These are phyloP conservation scores for Nothocercus julius DNA, from an alignment of 2,113 vertebrate species.

Conservation along the genomic window DNA sequence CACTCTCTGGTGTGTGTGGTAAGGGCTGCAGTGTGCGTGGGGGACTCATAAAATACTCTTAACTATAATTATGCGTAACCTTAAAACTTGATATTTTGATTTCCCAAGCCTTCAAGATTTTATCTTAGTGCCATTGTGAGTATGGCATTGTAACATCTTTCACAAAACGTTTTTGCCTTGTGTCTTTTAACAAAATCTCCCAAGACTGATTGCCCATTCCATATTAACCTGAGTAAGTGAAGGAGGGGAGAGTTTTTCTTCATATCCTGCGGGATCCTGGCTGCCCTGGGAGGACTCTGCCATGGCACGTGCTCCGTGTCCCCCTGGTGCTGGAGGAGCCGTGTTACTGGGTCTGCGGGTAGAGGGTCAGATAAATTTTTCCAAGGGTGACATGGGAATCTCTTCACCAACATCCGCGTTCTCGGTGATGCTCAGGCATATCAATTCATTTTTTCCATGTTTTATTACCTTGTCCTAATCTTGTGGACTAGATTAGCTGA, in stretches of 20 bases:
- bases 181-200: background rate
- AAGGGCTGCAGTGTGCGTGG: background rate
- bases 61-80: background rate
- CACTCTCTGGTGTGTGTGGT: fast-evolving
- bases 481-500: background rate
- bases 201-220: fast-evolving
- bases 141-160: background rate
- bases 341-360: background rate
- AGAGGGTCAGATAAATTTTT: background rate
- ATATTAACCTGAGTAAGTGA: background rate
- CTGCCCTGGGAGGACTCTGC: background rate
- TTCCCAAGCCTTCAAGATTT: background rate
- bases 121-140: background rate
- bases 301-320: background rate
- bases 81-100: background rate
- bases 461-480: background rate
- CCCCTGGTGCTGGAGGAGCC: background rate
- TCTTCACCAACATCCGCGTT: fast-evolving
- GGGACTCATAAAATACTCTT: background rate
- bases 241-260: background rate
- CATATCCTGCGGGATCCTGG: background rate
- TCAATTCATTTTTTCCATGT: background rate
- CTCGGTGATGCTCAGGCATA: background rate
- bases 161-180: background rate
- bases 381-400: fast-evolving